Percentiles rank a stretch among this genome's conserved stretches.
Conservation (phyloP, 1,140 invertebrate species). For the Bombus impatiens region DNA sequence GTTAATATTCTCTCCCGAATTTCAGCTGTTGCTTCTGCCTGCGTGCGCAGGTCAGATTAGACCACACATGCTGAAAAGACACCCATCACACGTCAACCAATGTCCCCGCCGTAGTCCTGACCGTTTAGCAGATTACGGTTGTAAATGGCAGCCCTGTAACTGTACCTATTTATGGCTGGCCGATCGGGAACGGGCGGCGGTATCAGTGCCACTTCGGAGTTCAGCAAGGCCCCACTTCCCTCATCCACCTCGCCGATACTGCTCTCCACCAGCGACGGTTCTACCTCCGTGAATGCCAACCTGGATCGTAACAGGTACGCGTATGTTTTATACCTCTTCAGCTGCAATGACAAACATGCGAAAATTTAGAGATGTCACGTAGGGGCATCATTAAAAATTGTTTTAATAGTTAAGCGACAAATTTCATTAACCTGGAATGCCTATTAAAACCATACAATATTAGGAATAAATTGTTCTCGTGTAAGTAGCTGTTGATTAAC, state of each 20-base stretch:
- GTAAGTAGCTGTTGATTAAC: neutral
- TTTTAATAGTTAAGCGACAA: neutral
- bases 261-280: slow-evolving; percentile 86
- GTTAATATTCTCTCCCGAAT: slow-evolving; percentile 58
- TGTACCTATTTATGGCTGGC: slow-evolving; percentile 90
- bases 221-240: slow-evolving; percentile 74
- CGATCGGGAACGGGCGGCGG: slow-evolving; percentile 82
- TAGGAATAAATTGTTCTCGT: neutral
- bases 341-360: slow-evolving; percentile 81
- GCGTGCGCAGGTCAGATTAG: slow-evolving; percentile 78
- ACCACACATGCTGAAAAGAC: slow-evolving; percentile 91
- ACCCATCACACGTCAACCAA: slow-evolving; percentile 90
- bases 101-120: slow-evolving; percentile 84
- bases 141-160: slow-evolving; percentile 89
- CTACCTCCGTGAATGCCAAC: slow-evolving; percentile 86
- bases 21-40: slow-evolving; percentile 62
- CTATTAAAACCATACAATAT: neutral
- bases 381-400: no score
- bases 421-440: no score
- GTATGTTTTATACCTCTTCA: slow-evolving; percentile 94
- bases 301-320: slow-evolving; percentile 90
- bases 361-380: neutral
- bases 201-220: slow-evolving; percentile 77
- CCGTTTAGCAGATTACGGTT: slow-evolving; percentile 84
- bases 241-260: slow-evolving; percentile 91